Base-by-base conservation (phyloP, 1,140 invertebrate species). In the Aethina tumida region DNA sequence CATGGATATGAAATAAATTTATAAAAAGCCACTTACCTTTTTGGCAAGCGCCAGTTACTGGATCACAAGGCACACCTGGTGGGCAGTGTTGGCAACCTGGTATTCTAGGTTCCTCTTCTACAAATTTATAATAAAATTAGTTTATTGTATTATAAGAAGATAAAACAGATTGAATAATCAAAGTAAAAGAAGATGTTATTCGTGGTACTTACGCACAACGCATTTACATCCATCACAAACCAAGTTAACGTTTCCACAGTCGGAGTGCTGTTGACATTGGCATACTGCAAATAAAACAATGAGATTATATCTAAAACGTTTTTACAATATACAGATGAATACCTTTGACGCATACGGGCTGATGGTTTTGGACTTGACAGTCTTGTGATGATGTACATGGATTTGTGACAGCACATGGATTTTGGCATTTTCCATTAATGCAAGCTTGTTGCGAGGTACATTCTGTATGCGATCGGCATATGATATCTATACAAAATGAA, bases 281-380 rank as follows among this genome's bases (percentile, higher is more conserved):
- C 78, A 81, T 28, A 75, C 77, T 80, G 53, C 32, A 56, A 44
- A 47, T 26, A 34, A 39, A 18, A 40, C 30, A 28, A 10, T 18
- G 27, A 22, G 20, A 9, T 21, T 27, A 24, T 15, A 12, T 17
- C 10, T 22, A 32, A 10, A 7, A 27, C 25, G 8, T 5, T 21
- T 10, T 14, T 13, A 17, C 8, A 15, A 3, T 21, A 25, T 37
- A 27, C 37, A 17, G 10, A 35, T 28, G 10, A 14, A 25, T 68
- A 82, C 84, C 79, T 73, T 78, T 76, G 13, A 80, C 70, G 53
- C 84, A 88, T 32, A 84, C 72, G 15, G 84, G 78, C 54, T 80
- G 75, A 62, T 88, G 84, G 52, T 81, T 65, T 45, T 81, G 65
- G 14, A 87, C 81, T 45, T 77, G 76, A 57, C 85, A 89, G 27